A percentile compares a stretch with the other conserved stretches of the same genome.
Evolutionary conservation across 1,140 invertebrate species (phyloP).

Genomic region (Triops longicaudatus): DNA sequence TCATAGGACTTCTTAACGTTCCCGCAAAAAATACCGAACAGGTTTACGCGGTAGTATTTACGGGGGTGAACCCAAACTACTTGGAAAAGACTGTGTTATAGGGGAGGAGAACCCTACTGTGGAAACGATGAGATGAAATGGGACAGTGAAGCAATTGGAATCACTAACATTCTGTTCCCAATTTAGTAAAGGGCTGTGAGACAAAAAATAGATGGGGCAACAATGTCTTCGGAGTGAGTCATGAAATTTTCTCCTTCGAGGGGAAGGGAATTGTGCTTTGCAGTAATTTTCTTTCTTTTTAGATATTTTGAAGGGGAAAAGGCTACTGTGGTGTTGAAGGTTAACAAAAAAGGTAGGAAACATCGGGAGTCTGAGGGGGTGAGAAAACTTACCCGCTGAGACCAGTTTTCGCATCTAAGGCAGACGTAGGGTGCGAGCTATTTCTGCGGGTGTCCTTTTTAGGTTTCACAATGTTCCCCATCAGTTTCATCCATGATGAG

Average conservation of each 20-base stretch:
- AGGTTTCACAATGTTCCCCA: neutral
- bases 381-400: conserved; percentile 1
- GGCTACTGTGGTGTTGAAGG: no score
- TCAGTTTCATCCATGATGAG: neutral
- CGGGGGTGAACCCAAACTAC: no score
- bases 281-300: no score
- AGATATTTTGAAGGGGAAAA: no score
- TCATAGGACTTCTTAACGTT: no score
- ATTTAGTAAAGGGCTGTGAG: neutral
- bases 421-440: conserved; percentile 2
- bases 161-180: neutral
- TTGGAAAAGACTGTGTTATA: no score
- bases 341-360: no score
- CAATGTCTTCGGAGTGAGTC: neutral
- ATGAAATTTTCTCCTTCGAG: neutral
- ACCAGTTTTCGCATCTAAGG: conserved; percentile 6
- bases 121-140: neutral
- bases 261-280: no score
- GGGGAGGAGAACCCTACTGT: neutral
- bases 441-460: neutral
- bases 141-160: neutral
- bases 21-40: no score
- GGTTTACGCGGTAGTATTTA: no score
- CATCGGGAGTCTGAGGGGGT: no score
- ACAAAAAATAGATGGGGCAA: neutral